Base-by-base conservation (phyloP, 2,113 vertebrate genomes). In the Phocoena sinus region DNA sequence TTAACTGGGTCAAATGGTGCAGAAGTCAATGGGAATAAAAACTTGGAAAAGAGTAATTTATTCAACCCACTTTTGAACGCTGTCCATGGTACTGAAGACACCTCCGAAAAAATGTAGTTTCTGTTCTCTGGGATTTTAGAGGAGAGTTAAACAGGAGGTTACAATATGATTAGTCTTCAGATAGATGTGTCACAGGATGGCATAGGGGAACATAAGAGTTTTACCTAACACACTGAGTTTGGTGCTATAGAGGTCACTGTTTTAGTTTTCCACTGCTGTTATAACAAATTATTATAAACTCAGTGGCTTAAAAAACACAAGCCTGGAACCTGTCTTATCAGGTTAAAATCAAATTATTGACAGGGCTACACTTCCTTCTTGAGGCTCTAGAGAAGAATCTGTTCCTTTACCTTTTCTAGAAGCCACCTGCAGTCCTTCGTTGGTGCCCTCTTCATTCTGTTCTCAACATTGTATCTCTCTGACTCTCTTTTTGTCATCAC, bases 21-120 rank as follows among this genome's bases (percentile, higher is more conserved):
- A 50, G 12, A 79, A 20, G 9, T 56, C 8, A 3, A 56, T 50
- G 25, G 25, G 17, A 67, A 60, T 8, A 44, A 58, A 74, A 56
- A 20, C 6, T 80, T 87, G 17, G 21, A 79, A 92, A 77, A 68
- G 8, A 47, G 8, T 7, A 21, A 56, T 63, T 8, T 15, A 41
- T 12, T 68, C 11, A 71, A 12, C 25, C 38, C 9, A 6, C 0
- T 8, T 62, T 33, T 68, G 17, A 58, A 31, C 38, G 33, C 91
- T 97, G 93, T 92, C 95, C 74, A 8, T 50, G 77, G 93, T 95
- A 81, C 31, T 90, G 68, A 95, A 58, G 6, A 25, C 7, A 56
- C 2, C 13, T 44, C 38, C 28, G 25, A 7, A 5, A 81, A 94
- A 25, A 17, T 8, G 38, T 2, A 20, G 5, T 80, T 73, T 95